Evolutionary conservation across 2,797 vertebrate species (phyloP).

Genomic region (Sylvilagus floridanus): DNA sequence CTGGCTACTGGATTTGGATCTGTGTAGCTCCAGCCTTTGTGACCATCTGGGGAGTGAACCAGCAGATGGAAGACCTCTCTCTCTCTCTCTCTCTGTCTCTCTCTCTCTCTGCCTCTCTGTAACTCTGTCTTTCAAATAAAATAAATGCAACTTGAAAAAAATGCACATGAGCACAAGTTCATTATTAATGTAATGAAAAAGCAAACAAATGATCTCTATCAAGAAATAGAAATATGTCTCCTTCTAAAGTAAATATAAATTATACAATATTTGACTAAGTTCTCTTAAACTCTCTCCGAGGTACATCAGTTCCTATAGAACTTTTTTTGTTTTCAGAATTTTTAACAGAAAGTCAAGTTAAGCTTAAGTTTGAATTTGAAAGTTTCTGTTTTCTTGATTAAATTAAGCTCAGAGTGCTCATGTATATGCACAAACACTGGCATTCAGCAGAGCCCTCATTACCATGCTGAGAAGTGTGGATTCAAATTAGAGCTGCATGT

Average conservation of each 20-base stretch:
- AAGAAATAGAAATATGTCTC: background rate
- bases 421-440: conserved; percentile 69
- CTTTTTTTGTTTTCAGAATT: background rate
- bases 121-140: no score
- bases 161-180: accelerated
- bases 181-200: background rate
- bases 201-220: background rate
- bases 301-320: background rate
- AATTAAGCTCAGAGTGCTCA: conserved; percentile 37
- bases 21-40: no score
- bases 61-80: no score
- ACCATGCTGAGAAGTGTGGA: conserved; percentile 67
- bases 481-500: conserved; percentile 75
- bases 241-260: conserved; percentile 28
- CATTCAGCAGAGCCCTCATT: conserved; percentile 63
- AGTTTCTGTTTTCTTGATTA: conserved; percentile 60
- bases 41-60: no score
- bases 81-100: no score
- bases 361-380: background rate
- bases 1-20: no score
- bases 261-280: background rate
- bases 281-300: background rate
- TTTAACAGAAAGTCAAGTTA: conserved; percentile 47
- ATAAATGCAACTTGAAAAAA: no score
- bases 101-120: no score